phyloP scores from a whole-genome alignment of 2,888 invertebrate genomes.

The Amiota mariae region DNA sequence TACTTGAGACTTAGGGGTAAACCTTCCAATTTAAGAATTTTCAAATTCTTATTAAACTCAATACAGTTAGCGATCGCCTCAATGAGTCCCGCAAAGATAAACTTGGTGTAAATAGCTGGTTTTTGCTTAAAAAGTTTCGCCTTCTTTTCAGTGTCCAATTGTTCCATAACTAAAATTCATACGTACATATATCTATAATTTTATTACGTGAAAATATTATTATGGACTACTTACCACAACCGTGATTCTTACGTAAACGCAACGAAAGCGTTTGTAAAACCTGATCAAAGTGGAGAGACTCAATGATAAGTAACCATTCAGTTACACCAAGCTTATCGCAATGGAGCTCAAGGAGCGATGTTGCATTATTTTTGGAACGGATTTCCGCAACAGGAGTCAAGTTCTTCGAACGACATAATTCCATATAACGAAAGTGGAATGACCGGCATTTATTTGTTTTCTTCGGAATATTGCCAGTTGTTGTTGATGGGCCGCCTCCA shows the following conservation, averaged over 20 bases:
- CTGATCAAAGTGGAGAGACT: slow-evolving; percentile 82
- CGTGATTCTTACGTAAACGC: slow-evolving; percentile 76
- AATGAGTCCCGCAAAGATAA: slow-evolving; percentile 79
- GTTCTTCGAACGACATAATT: slow-evolving; percentile 71
- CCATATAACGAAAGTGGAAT: slow-evolving; percentile 72
- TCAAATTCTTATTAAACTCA: slow-evolving; percentile 78
- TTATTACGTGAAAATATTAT: neutral
- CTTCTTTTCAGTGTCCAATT: slow-evolving; percentile 77
- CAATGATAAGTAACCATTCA: slow-evolving; percentile 85
- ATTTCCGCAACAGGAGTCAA: slow-evolving; percentile 64
- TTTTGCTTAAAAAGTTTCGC: slow-evolving; percentile 79
- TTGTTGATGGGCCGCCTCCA: neutral
- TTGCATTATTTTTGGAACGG: slow-evolving; percentile 71
- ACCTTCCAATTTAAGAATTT: slow-evolving; percentile 80
- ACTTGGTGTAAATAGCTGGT: slow-evolving; percentile 81
- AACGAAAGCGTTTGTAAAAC: slow-evolving; percentile 81
- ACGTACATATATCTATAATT: too few relatives aligned
- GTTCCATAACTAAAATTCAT: slow-evolving; percentile 60
- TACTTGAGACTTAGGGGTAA: slow-evolving; percentile 81
- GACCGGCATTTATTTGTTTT: slow-evolving; percentile 69
- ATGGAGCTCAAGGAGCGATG: slow-evolving; percentile 79
- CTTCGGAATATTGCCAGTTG: slow-evolving; percentile 41
- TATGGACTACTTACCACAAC: slow-evolving; percentile 56
- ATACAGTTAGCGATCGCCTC: slow-evolving; percentile 80
- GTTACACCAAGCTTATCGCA: slow-evolving; percentile 84